Base-by-base conservation (phyloP, 2,113 vertebrate species). In the Toxotes chatareus region DNA sequence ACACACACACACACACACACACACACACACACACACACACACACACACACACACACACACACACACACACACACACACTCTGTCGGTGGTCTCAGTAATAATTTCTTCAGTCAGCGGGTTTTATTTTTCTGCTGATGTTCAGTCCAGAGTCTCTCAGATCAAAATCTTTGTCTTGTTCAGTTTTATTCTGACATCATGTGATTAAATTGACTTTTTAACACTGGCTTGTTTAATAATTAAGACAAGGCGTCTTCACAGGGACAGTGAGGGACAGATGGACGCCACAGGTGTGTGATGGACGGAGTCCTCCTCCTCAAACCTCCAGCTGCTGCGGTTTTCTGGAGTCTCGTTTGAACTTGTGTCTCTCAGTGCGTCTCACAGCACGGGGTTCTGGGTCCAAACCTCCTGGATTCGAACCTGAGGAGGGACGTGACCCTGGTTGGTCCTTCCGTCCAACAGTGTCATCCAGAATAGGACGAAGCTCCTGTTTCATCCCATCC, bases 91-190 rank as follows among this genome's bases (percentile, higher is more conserved):
- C 61, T 60, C 55, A 10, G 69, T 57, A 51, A 80, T 89, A 27
- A 74, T 67, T 83, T 73, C 76, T 73, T 34, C 71, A 7, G 38
- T 76, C 80, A 79, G 80, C 72, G 2, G 56, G 61, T 74, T 88
- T 81, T 46, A 36, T 76, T 76, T 63, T 90, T 82, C 79, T 82
- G 86, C 86, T 89, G 89, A 78, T 80, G 79, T 84, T 4, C 19
- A 38, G 70, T 71, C 32, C 19, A 13, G 49, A n/a, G 49, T 9
- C 19, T 21, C 3, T 51, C 27, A 38, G 32, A 64, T 57, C 36
- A 36, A 56, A 59, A 69, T 57, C n/a, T 27, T 70, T n/a, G 31
- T 59, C 31, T n/a, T 0, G 19, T 59, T 2, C 56, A 36, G 23
- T 66, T 75, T 47, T 6, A 7, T 51, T 64, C 7, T 34, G 61